phyloP scores from a whole-genome alignment of 2,797 vertebrate genomes.

The Enteromius radiatus region DNA sequence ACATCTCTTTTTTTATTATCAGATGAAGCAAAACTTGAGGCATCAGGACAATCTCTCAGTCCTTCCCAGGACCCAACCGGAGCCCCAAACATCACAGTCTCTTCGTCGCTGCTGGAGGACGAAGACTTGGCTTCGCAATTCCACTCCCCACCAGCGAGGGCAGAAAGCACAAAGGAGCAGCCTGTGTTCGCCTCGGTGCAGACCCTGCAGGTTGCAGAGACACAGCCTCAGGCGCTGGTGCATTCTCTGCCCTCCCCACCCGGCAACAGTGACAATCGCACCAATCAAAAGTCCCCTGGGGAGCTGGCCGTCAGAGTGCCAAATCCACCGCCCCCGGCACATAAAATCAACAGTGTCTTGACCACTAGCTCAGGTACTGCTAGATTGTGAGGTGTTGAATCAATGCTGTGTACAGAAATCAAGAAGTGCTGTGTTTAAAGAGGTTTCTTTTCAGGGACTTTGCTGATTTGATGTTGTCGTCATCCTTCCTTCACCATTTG shows the following conservation, averaged over 20 bases:
- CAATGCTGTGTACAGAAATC: background rate
- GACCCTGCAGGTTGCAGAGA: slow-evolving; percentile 68
- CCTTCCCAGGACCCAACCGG: slow-evolving; percentile 4
- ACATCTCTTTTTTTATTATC: slow-evolving; percentile 32
- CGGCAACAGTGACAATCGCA: slow-evolving; percentile 76
- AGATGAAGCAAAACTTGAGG: slow-evolving; percentile 49
- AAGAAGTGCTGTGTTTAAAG: background rate
- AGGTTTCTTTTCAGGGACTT: slow-evolving; percentile 35
- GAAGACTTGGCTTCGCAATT: slow-evolving; percentile 38
- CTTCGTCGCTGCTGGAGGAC: slow-evolving; percentile 14
- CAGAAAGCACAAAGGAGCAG: slow-evolving; percentile 65
- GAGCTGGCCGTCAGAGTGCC: slow-evolving; percentile 68
- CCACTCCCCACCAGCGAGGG: slow-evolving; percentile 49
- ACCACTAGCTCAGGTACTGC: slow-evolving; percentile 81
- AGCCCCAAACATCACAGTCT: slow-evolving; percentile 39
- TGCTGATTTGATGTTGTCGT: slow-evolving; percentile 29
- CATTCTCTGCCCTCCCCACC: slow-evolving; percentile 71
- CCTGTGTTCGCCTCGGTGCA: slow-evolving; percentile 71
- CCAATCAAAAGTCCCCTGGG: slow-evolving; percentile 71
- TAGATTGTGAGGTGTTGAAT: background rate
- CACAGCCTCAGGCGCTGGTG: slow-evolving; percentile 68
- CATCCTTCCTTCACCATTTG: slow-evolving; percentile 24
- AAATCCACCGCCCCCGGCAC: slow-evolving; percentile 66
- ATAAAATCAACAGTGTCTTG: slow-evolving; percentile 69
- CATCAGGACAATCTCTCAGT: background rate